These are phyloP conservation scores for Endotricha flammealis DNA, from an alignment of 2,888 invertebrate species.

Conservation along the genomic window DNA sequence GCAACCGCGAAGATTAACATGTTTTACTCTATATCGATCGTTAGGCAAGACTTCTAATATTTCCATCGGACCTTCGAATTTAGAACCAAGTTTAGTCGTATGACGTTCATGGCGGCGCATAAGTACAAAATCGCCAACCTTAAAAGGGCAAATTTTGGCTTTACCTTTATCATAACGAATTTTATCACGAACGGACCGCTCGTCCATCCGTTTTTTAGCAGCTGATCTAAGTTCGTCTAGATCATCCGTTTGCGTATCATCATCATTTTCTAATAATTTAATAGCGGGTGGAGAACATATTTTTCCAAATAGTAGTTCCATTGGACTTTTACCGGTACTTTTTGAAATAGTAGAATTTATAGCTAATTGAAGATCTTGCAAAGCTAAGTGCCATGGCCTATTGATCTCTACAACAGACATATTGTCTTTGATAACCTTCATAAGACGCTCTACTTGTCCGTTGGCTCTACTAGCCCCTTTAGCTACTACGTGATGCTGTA, in stretches of 20 bases:
- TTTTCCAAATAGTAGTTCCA: neutral
- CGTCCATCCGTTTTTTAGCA: constrained; percentile 16
- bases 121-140: constrained; percentile 18
- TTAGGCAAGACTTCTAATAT: constrained; percentile 15
- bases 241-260: constrained; percentile 8
- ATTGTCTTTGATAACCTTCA: too few species aligned
- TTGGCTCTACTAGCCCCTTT: too few species aligned
- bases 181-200: constrained; percentile 15
- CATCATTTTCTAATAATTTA: constrained; percentile 12
- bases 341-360: neutral
- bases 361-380: neutral
- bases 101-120: too few species aligned
- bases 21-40: constrained; percentile 16
- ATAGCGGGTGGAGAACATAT: constrained; percentile 1
- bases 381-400: too few species aligned
- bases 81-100: too few species aligned
- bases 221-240: constrained; percentile 8
- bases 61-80: constrained; percentile 17
- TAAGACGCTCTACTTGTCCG: too few species aligned
- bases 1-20: constrained; percentile 16
- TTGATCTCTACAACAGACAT: too few species aligned
- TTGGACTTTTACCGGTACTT: neutral
- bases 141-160: constrained; percentile 10
- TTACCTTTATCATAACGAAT: constrained; percentile 7
- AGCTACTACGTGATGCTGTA: too few species aligned